Evolutionary conservation across 2,797 vertebrate genomes (phyloP).

Genomic region (Botia almorhae): DNA sequence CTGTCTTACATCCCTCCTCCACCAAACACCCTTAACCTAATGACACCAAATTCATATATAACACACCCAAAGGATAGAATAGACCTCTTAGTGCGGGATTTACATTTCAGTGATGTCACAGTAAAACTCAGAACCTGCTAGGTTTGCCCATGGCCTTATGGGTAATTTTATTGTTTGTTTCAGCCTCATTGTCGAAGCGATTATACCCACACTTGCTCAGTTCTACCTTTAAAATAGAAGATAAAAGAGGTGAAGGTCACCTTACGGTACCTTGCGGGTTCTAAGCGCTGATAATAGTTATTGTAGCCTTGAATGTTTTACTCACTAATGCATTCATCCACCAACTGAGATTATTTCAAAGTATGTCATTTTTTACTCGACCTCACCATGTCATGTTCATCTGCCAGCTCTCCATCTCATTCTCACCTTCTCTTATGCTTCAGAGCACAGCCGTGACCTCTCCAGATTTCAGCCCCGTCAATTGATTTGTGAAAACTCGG

Average conservation of each 20-base stretch:
- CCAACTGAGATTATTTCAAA: conserved; percentile 69
- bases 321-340: conserved; percentile 69
- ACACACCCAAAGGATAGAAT: conserved; percentile 10
- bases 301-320: conserved; percentile 55
- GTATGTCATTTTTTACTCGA: conserved; percentile 45
- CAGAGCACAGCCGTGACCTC: conserved; percentile 81
- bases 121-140: conserved; percentile 59
- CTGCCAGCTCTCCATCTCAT: conserved; percentile 54
- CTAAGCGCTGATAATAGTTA: conserved; percentile 32
- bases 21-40: no score
- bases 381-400: conserved; percentile 52
- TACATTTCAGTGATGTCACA: conserved; percentile 59
- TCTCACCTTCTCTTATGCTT: conserved; percentile 54
- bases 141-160: conserved; percentile 46
- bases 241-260: conserved; percentile 35
- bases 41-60: no score
- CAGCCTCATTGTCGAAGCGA: conserved; percentile 69
- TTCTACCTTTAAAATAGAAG: conserved; percentile 51
- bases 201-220: conserved; percentile 68
- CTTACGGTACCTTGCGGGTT: neutral
- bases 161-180: conserved; percentile 68
- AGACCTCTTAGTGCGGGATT: conserved; percentile 55
- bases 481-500: conserved; percentile 92
- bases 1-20: no score
- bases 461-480: conserved; percentile 79